Conservation (phyloP, 1,140 invertebrate genomes). For the Berghia stephanieae region DNA sequence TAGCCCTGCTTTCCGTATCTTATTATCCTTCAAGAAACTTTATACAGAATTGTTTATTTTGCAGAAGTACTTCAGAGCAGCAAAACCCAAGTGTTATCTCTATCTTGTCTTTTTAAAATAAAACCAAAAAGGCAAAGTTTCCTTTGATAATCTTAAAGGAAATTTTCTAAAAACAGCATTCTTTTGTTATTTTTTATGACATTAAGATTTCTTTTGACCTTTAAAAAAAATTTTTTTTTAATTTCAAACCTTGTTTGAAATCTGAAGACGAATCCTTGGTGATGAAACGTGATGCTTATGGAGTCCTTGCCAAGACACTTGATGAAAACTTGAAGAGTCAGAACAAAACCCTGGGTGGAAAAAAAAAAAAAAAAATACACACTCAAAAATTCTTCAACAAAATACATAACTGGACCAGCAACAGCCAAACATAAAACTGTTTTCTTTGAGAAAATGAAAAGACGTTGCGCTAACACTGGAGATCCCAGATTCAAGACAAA, state of each 20-base stretch:
- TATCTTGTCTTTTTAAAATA: neutral
- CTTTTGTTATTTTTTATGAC: neutral
- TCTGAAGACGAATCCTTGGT: constrained; percentile 45
- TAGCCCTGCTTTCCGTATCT: too few species aligned
- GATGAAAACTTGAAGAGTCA: constrained; percentile 56
- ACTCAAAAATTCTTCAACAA: too few species aligned
- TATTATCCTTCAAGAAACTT: too few species aligned
- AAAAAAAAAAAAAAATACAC: constrained; percentile 30
- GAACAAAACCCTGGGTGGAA: constrained; percentile 47
- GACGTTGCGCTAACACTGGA: too few species aligned
- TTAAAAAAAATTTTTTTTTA: constrained; percentile 16
- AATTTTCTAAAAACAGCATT: neutral
- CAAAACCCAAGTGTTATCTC: too few species aligned
- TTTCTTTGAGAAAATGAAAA: too few species aligned
- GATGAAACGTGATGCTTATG: constrained; percentile 46
- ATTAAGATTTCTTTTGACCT: neutral
- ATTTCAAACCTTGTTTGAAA: constrained; percentile 59
- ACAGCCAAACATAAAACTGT: too few species aligned
- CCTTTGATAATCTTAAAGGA: neutral
- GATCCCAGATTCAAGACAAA: too few species aligned
- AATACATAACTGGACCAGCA: too few species aligned
- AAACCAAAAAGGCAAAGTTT: neutral
- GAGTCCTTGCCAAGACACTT: constrained; percentile 52
- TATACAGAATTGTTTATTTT: too few species aligned
- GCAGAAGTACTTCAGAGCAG: too few species aligned